These are phyloP conservation scores for Drosophila infuscata DNA, from an alignment of 2,888 invertebrate species.

Conservation along the genomic window DNA sequence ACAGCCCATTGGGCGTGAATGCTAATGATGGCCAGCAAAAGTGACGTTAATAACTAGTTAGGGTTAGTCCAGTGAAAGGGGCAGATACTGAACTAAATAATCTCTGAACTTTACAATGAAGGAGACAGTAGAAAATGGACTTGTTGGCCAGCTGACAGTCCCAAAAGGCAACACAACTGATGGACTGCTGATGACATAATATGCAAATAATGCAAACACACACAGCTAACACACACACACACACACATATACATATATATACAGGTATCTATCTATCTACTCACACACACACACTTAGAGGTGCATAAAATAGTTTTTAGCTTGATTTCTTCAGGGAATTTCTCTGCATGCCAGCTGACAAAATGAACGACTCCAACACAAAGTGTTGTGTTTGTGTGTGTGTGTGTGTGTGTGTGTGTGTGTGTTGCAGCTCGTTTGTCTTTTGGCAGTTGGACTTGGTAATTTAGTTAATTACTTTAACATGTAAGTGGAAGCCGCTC, in stretches of 20 bases:
- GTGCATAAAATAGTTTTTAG: slow-evolving; percentile 78
- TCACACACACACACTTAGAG: slow-evolving; percentile 6
- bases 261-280: slow-evolving; percentile 16
- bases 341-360: slow-evolving; percentile 63
- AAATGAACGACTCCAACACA: slow-evolving; percentile 45
- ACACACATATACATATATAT: slow-evolving; percentile 34
- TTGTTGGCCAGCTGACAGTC: slow-evolving; percentile 62
- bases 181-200: slow-evolving; percentile 80
- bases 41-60: slow-evolving; percentile 65
- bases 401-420: slow-evolving; percentile 15
- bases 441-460: slow-evolving; percentile 58
- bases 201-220: slow-evolving; percentile 69
- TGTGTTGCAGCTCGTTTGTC: slow-evolving; percentile 61
- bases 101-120: slow-evolving; percentile 73
- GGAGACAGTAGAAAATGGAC: slow-evolving; percentile 32
- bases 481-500: slow-evolving; percentile 59
- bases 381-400: slow-evolving; percentile 11
- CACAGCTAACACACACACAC: slow-evolving; percentile 25
- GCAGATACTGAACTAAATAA: slow-evolving; percentile 47
- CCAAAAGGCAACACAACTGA: slow-evolving; percentile 71
- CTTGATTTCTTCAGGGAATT: slow-evolving; percentile 84
- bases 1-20: slow-evolving; percentile 33
- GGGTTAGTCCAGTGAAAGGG: slow-evolving; percentile 6
- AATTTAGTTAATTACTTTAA: slow-evolving; percentile 82
- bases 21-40: slow-evolving; percentile 56